These are phyloP conservation scores for Sphinx pinastri DNA, from an alignment of 2,888 invertebrate species.

Conservation along the genomic window DNA sequence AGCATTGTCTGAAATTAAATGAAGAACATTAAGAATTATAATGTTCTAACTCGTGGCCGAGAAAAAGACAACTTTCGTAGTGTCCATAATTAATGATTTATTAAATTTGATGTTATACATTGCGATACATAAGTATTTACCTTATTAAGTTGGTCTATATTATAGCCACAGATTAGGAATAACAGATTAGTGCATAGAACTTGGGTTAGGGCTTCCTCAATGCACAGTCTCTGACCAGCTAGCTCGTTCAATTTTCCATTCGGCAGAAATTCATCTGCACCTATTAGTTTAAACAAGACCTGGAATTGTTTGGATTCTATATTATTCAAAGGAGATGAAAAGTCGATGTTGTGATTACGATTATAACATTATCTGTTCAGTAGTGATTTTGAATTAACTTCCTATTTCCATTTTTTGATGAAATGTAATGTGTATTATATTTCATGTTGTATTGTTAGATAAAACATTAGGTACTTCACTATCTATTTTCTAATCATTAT, in stretches of 20 bases:
- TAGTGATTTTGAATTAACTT: background rate
- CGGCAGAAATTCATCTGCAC: conserved; percentile 84
- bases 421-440: background rate
- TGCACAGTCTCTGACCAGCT: conserved; percentile 76
- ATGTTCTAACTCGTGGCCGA: no score
- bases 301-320: conserved; percentile 37
- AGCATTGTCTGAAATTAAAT: conserved; percentile 73
- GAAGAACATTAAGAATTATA: no score
- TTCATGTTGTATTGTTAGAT: no score
- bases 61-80: no score
- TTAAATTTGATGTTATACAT: no score
- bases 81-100: no score
- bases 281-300: conserved; percentile 67
- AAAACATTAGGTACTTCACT: background rate
- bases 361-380: no score
- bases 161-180: conserved; percentile 85
- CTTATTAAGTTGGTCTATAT: conserved; percentile 77
- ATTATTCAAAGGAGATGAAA: background rate
- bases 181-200: conserved; percentile 84
- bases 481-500: background rate
- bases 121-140: conserved; percentile 54
- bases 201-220: conserved; percentile 76
- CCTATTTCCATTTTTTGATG: background rate
- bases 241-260: conserved; percentile 76
- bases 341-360: no score